phyloP scores from a whole-genome alignment of 2,888 invertebrate genomes.

The Hirtodrosophila duncani region DNA sequence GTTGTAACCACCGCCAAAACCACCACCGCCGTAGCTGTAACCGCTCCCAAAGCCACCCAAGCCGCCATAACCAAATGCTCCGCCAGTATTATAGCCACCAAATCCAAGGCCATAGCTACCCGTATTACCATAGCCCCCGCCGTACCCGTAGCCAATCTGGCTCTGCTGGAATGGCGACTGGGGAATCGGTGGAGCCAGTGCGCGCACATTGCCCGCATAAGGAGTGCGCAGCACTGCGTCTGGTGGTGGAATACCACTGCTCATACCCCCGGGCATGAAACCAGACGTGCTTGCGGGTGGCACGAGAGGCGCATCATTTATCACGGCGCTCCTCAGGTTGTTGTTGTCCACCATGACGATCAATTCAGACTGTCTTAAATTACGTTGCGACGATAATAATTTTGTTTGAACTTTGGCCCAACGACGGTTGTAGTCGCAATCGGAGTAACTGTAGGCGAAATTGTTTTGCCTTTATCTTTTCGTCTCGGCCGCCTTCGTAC shows the following conservation, averaged over 20 bases:
- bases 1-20: conserved; percentile 60
- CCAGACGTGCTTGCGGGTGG: conserved; percentile 32
- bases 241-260: conserved; percentile 10
- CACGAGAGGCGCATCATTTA: conserved; percentile 66
- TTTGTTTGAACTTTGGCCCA: no score
- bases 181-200: conserved; percentile 58
- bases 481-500: no score
- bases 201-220: conserved; percentile 68
- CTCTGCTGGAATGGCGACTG: conserved; percentile 44
- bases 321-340: conserved; percentile 68
- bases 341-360: conserved; percentile 59
- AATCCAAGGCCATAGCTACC: conserved; percentile 20
- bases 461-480: no score
- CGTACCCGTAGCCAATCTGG: conserved; percentile 24
- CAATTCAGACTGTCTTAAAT: conserved; percentile 21
- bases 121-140: conserved; percentile 60
- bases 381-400: no score
- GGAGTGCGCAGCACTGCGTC: conserved; percentile 67
- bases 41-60: conserved; percentile 23
- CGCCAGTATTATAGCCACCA: conserved; percentile 29
- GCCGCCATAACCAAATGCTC: conserved; percentile 31
- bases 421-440: no score
- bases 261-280: conserved; percentile 15
- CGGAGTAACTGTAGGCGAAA: no score
- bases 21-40: conserved; percentile 30